Evolutionary conservation across 2,113 vertebrate species (phyloP), one percentile per base, ranked within the genome.

Genomic region (Eleginops maclovinus): DNA sequence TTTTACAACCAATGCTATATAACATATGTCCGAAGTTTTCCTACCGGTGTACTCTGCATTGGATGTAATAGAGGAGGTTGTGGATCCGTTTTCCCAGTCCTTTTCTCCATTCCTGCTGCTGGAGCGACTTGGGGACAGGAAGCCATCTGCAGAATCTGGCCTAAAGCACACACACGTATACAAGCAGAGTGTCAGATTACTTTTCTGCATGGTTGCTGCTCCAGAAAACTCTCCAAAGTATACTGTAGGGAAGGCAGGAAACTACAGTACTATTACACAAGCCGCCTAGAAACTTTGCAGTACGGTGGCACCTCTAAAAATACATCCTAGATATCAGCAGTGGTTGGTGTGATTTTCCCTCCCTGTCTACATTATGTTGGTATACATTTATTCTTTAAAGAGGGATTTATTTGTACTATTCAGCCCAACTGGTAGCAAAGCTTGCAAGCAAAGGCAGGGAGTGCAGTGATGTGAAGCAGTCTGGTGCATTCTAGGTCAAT

Each of bases 31-130:
- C 0, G 19, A 12, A 1, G n/a, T 17, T 4, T 43, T 69, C 85
- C 41, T 60, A 99, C 98, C 98, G 74, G 97, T 99, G 85, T 99
- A 99, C 62, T 99, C 98, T 10, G 96, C 96, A 85, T 96, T 97
- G 65, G 98, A 99, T 19, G 97, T 97, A 0, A 99, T 95, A 1
- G 98, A 99, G 15, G 98, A 99, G 28, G 98, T 98, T 58, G 97
- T 99, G 16, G 98, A 99, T 40, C 94, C 96, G 0, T 98, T 98
- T 77, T 99, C 98, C 98, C 98, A 99, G 90, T 99, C 98, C 72
- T 98, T 98, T 77, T 99, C 98, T 79, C 97, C 98, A 8, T 98
- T 99, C 46, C 96, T 96, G 93, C 97, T 99, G 43, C 96, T 96
- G 60, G 96, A 97, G 3, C 96, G 95, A 90, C 96, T 96, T 0